phyloP scores from a whole-genome alignment of 2,888 invertebrate species.

The Blastobasis lacticolella region DNA sequence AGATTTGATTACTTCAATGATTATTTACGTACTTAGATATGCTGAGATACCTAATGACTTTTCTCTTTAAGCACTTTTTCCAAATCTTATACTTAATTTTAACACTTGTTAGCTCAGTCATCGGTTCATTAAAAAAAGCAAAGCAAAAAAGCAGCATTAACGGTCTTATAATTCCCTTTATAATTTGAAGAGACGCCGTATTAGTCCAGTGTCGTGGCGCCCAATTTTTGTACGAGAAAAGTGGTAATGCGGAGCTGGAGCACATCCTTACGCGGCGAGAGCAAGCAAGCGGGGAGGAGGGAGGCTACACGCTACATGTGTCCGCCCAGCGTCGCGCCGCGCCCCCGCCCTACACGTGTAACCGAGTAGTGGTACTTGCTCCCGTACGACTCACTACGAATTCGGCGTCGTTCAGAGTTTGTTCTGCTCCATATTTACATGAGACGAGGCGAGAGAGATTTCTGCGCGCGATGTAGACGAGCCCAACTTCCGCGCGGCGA shows the following conservation, averaged over 20 bases:
- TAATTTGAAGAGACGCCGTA: too few species aligned
- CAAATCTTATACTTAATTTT: not conserved
- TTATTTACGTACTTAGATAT: too few species aligned
- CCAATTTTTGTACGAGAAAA: too few species aligned
- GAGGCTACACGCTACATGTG: constrained; percentile 49
- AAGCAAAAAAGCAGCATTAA: too few species aligned
- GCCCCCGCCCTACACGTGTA: constrained; percentile 50
- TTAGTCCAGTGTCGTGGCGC: too few species aligned
- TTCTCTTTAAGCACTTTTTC: not conserved
- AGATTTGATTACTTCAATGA: too few species aligned
- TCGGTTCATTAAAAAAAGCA: too few species aligned
- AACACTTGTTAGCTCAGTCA: too few species aligned
- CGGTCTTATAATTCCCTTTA: too few species aligned
- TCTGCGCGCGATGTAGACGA: constrained; percentile 46
- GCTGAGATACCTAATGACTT: not conserved
- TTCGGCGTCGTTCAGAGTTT: constrained; percentile 51
- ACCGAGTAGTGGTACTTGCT: constrained; percentile 44
- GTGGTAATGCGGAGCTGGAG: constrained; percentile 12
- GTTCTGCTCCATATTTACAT: constrained; percentile 60
- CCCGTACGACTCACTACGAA: constrained; percentile 39
- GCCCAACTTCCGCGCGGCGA: constrained; percentile 34
- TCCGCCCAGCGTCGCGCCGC: constrained; percentile 49
- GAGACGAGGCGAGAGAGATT: constrained; percentile 42
- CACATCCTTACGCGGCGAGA: constrained; percentile 45
- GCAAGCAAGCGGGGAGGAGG: constrained; percentile 30